These are phyloP conservation scores for Meloe dianella DNA, from an alignment of 2,888 invertebrate species.

Conservation along the genomic window DNA sequence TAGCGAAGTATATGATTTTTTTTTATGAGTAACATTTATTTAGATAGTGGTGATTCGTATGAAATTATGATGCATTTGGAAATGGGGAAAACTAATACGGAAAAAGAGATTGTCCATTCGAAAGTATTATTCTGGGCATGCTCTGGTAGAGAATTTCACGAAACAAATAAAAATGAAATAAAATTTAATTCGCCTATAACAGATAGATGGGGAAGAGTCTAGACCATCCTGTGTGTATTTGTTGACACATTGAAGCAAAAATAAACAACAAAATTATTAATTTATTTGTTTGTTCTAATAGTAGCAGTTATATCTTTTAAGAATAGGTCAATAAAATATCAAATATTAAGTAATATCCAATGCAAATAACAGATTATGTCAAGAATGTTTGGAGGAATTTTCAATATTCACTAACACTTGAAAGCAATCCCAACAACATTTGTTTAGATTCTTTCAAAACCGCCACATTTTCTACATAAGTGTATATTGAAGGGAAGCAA, in stretches of 20 bases:
- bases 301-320: background rate
- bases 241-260: slow-evolving; percentile 22
- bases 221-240: slow-evolving; percentile 36
- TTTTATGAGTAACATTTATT: slow-evolving; percentile 14
- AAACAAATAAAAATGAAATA: too few relatives aligned
- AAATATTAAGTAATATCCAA: background rate
- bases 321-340: background rate
- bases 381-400: background rate
- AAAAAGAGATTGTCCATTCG: slow-evolving; percentile 36
- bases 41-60: slow-evolving; percentile 14
- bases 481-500: too few relatives aligned
- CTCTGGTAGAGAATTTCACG: slow-evolving; percentile 38
- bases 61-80: background rate
- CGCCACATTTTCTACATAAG: too few relatives aligned
- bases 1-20: slow-evolving; percentile 13
- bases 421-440: too few relatives aligned
- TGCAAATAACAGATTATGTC: background rate
- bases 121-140: slow-evolving; percentile 38
- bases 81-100: slow-evolving; percentile 11
- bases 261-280: background rate
- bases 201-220: slow-evolving; percentile 38
- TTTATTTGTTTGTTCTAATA: background rate
- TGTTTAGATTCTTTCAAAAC: too few relatives aligned
- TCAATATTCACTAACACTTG: too few relatives aligned
- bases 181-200: too few relatives aligned